Conservation (phyloP, 1,140 invertebrate genomes). For the Popillia japonica region DNA sequence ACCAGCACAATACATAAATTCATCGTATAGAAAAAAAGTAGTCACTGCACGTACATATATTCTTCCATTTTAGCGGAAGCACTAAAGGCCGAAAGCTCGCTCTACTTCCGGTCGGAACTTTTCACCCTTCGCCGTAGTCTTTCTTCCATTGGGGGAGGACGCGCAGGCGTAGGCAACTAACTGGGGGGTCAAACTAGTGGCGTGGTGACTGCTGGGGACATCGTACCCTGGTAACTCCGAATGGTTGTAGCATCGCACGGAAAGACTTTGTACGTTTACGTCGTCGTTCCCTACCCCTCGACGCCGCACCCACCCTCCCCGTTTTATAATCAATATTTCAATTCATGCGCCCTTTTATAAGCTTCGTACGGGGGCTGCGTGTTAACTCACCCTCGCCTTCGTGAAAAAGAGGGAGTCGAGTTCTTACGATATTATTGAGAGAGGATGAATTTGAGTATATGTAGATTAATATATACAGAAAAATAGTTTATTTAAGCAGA, state of each 20-base stretch:
- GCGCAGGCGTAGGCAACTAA: neutral
- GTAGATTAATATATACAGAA: no score
- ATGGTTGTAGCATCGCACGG: neutral
- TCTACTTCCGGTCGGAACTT: constrained; percentile 25
- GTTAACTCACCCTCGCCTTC: neutral
- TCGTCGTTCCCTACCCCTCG: neutral
- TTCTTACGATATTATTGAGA: no score
- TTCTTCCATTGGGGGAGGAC: constrained; percentile 2
- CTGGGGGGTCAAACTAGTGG: neutral
- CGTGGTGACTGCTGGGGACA: neutral
- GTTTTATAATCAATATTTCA: constrained; percentile 7
- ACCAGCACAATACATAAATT: neutral
- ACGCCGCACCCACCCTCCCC: neutral
- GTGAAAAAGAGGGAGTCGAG: no score
- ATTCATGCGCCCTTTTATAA: constrained; percentile 5
- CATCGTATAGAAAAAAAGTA: neutral
- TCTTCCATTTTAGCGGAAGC: constrained; percentile 35
- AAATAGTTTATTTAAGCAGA: no score
- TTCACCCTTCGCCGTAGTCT: neutral
- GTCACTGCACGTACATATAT: neutral
- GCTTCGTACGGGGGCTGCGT: neutral
- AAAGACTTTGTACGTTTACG: neutral
- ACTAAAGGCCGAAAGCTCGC: constrained; percentile 13
- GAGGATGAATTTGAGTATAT: no score
- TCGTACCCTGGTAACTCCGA: constrained; percentile 8